These are phyloP conservation scores for Uria aalge DNA, from an alignment of 2,113 vertebrate genomes.

Conservation along the genomic window DNA sequence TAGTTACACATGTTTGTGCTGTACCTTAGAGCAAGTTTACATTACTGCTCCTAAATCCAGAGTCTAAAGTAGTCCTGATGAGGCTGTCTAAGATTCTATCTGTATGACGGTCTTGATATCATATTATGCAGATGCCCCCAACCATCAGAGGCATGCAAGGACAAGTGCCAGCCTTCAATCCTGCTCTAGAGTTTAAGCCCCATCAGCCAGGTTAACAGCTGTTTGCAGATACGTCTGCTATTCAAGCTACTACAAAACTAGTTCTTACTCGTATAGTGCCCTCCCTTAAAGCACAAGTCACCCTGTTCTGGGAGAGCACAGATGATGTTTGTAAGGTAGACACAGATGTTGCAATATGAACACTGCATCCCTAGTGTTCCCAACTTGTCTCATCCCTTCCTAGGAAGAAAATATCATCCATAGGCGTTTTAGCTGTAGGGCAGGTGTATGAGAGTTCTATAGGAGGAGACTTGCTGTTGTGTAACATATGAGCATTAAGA, in stretches of 20 bases:
- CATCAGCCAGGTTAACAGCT: neutral
- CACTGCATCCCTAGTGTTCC: neutral
- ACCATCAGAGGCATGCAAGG: neutral
- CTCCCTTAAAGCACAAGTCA: neutral
- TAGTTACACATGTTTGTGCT: neutral
- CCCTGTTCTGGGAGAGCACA: neutral
- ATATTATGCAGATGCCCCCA: fast-evolving
- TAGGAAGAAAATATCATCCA: neutral
- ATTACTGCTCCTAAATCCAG: neutral
- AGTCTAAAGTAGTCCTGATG: neutral
- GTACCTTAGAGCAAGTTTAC: neutral
- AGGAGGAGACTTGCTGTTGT: neutral
- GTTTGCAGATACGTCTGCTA: neutral
- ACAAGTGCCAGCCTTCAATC: neutral
- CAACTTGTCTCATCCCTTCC: neutral
- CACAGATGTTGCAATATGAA: neutral
- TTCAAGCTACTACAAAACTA: neutral
- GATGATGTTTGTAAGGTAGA: neutral
- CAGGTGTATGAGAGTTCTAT: neutral
- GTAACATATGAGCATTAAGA: neutral
- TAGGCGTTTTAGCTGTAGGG: neutral
- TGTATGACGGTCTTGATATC: neutral
- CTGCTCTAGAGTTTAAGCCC: neutral
- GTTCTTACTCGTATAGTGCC: neutral
- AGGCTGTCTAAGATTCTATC: neutral